Conservation (phyloP, 2,888 invertebrate genomes). For the Cosmopolites sordidus region DNA sequence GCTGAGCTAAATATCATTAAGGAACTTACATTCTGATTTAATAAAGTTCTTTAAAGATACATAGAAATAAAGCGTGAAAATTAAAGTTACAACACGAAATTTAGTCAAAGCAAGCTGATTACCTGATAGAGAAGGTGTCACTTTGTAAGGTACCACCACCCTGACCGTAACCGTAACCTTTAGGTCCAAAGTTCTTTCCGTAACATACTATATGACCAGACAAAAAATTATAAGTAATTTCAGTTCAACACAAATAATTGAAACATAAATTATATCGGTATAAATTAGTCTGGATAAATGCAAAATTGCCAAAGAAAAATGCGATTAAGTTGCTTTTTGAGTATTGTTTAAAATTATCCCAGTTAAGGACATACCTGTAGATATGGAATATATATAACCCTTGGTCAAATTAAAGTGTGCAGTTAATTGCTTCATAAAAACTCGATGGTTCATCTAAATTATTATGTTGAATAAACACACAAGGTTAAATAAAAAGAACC, state of each 20-base stretch:
- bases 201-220: constrained; percentile 70
- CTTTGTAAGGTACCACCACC: constrained; percentile 92
- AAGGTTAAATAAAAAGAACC: no score
- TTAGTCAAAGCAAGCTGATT: constrained; percentile 13
- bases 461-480: no score
- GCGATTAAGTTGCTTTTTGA: no score
- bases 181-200: constrained; percentile 95
- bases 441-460: no score
- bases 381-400: no score
- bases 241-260: neutral
- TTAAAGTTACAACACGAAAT: neutral
- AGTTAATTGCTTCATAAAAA: no score
- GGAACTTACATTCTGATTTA: neutral
- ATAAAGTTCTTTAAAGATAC: neutral
- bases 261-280: no score
- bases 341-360: no score
- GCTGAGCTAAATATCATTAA: neutral
- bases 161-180: constrained; percentile 95
- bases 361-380: no score
- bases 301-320: no score
- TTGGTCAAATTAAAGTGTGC: no score
- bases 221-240: constrained; percentile 6
- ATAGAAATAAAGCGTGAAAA: neutral
- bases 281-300: no score
- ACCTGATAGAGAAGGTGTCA: constrained; percentile 81